Base-by-base conservation (phyloP, 1,140 invertebrate species). In the Drosophila kikkawai region DNA sequence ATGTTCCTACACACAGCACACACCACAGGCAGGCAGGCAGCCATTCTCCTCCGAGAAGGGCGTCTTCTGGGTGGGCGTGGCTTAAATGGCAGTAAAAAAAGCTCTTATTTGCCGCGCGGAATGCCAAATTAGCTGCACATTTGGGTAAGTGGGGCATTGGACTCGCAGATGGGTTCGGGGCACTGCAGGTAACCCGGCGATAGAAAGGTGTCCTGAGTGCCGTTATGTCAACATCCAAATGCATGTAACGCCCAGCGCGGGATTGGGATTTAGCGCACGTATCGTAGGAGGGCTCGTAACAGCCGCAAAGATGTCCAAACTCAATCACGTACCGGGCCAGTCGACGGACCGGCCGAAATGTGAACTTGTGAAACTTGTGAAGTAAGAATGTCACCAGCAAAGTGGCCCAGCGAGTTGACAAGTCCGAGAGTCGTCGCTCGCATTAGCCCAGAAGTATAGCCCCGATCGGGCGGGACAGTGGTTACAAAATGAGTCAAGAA, bases 191-290 rank as follows among this genome's bases (percentile, higher is more conserved):
- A 56, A n/a, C 3, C 3, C 36, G 1, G 13, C 51, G 13, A 60
- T 84, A 81, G 67, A 68, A 81, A 74, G 74, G 67, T 81, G 79
- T 22, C 71, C 69, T 66, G 42, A 59, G 67, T 74, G 50, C 82
- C 81, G 73, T 78, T 84, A 84, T 85, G 81, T 68, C 82, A 81
- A 82, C 75, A 75, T 60, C 69, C 69, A 51, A 63, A 41, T 37
- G 50, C 41, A 39, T 42, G 36, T 58, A 55, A 55, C 44, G 47
- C 36, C 34, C 37, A 73, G 37, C 56, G 51, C 50, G 57, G 9
- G 26, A 50, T 84, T 41, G 19, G 29, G 36, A 78, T 69, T 48
- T 80, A 29, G n/a, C 19, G 26, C 82, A 85, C 82, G 82, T 55
- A 22, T 22, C 48, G 13, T 73, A 65, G 59, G 63, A 56, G 68